Evolutionary conservation across 53 echinoderm and acorn worm species (phyloP), one percentile per base, ranked within the genome.

Genomic region (Pentamera pediparva): DNA sequence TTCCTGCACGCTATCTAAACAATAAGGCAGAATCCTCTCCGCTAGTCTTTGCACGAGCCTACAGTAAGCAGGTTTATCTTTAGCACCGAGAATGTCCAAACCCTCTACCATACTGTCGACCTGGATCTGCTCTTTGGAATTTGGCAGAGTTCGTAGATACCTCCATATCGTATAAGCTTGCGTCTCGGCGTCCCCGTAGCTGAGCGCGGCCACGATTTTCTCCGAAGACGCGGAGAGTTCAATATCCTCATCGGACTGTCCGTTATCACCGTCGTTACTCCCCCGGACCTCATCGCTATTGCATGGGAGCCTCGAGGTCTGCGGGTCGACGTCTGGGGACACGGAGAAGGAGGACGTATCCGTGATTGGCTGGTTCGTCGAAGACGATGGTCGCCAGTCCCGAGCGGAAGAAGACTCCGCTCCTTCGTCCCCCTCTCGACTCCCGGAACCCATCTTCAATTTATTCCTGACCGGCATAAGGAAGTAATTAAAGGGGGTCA

Each of bases 131-230:
- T 91, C 91, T 35, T 87, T 89, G 5, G 85, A 82, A 25, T 82
- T 88, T 28, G 81, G 76, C 25, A 86, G 75, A 7, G 89, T 85
- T 63, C 84, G 56, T 4, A 93, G 65, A 25, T 93, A 89, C 29
- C 89, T 89, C 25, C 86, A 89, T 43, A 93, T 84, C 59, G 89
- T 93, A 21, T 89, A 80, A 56, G 89, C 84, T 32, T 93, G 93
- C 13, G 74, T 82, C 48, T 93, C 93, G 18, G 89, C 69, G 58
- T 93, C 93, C 10, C 93, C 86, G 52, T 86, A 80, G 35, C 76
- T 74, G 7, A 93, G 75, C 3, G 93, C 84, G 15, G 84, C 73
- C 22, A 93, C 87, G 19, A 92, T 87, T 62, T 83, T 92, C 74
- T 70, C 84, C 48, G 84, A 78, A 22, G 78, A 84, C 43, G 59